phyloP scores from a whole-genome alignment of 2,797 vertebrate species.

The Pipistrellus pygmaeus region DNA sequence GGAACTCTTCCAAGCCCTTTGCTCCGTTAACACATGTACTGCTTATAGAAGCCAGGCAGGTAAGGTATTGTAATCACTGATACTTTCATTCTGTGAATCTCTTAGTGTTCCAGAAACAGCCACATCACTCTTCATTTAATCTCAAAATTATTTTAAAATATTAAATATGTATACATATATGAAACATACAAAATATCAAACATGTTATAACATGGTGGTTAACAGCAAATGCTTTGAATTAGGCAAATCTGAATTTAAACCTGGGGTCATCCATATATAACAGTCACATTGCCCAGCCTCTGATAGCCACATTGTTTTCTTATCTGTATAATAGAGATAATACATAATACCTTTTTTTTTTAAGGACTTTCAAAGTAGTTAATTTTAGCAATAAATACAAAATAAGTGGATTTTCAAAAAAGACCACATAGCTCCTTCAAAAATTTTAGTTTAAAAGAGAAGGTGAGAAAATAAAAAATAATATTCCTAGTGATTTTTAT shows the following conservation, averaged over 20 bases:
- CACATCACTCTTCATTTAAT: not conserved
- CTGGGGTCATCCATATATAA: not conserved
- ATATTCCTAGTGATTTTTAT: not conserved
- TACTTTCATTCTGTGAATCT: not conserved
- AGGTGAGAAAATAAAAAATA: slow-evolving; percentile 17
- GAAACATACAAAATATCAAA: not conserved
- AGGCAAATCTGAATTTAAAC: not conserved
- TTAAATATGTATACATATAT: not conserved
- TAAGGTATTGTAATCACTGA: not conserved
- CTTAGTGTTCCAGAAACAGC: not conserved
- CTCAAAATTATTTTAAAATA: not conserved
- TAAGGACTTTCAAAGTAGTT: not conserved
- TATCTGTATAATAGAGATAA: not conserved
- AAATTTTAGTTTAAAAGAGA: slow-evolving; percentile 21
- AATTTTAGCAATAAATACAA: not conserved
- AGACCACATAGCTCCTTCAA: not conserved
- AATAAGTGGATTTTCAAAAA: not conserved
- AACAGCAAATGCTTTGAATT: slow-evolving; percentile 23
- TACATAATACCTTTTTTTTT: not conserved
- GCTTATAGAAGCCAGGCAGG: not conserved
- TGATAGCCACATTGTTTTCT: not conserved
- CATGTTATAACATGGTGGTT: not conserved
- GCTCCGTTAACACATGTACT: not conserved
- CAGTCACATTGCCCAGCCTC: not conserved
- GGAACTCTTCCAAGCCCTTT: not conserved